phyloP scores from a whole-genome alignment of 2,113 vertebrate genomes.

The Ctenomys sociabilis region DNA sequence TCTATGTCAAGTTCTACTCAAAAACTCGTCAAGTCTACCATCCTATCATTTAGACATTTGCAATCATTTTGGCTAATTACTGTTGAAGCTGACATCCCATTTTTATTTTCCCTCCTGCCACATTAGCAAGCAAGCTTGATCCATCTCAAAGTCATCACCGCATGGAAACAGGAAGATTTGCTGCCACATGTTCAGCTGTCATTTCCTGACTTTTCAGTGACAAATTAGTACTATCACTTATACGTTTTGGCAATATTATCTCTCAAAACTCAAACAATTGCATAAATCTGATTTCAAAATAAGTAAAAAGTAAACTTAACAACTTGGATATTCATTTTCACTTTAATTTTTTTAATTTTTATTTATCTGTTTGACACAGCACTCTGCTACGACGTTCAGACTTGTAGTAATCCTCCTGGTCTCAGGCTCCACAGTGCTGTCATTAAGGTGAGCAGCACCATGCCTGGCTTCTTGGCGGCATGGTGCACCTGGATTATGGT shows the following conservation, averaged over 20 bases:
- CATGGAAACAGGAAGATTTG: neutral
- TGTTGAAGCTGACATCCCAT: neutral
- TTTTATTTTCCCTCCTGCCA: conserved; percentile 44
- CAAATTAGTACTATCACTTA: conserved; percentile 21
- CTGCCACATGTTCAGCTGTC: neutral
- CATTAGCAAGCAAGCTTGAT: neutral
- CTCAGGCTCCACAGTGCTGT: too few relatives aligned
- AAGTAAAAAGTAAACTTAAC: neutral
- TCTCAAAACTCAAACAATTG: conserved; percentile 42
- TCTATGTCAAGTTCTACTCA: conserved; percentile 43
- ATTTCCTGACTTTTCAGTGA: conserved; percentile 12
- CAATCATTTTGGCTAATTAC: conserved; percentile 63
- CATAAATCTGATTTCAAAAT: neutral
- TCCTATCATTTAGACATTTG: conserved; percentile 44
- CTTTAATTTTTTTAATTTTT: too few relatives aligned
- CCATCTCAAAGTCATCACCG: conserved; percentile 42
- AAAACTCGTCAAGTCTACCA: conserved; percentile 50
- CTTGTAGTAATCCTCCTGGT: too few relatives aligned
- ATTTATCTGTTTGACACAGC: too few relatives aligned
- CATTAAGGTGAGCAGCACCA: too few relatives aligned
- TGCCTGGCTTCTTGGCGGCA: too few relatives aligned
- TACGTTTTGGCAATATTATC: neutral
- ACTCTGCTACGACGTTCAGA: too few relatives aligned
- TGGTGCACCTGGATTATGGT: too few relatives aligned
- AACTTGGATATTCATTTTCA: neutral